phyloP scores from a whole-genome alignment of 2,888 invertebrate species.

The Brenthis daphne region DNA sequence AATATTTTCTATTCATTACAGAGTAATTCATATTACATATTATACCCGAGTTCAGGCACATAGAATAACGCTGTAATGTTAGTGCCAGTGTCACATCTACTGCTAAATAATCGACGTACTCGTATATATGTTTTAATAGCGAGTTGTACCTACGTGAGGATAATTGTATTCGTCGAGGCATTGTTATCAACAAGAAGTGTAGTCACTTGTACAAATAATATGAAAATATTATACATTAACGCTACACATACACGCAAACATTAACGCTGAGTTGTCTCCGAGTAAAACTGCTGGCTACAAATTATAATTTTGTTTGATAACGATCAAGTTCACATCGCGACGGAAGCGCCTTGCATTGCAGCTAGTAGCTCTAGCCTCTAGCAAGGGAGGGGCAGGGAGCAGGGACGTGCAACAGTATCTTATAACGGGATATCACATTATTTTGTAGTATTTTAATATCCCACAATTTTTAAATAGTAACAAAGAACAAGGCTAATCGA shows the following conservation, averaged over 20 bases:
- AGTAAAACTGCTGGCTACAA: background rate
- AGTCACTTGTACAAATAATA: slow-evolving; percentile 9
- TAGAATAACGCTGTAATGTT: too few relatives aligned
- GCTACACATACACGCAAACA: too few relatives aligned
- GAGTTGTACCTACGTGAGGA: too few relatives aligned
- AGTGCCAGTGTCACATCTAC: too few relatives aligned
- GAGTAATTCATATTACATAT: too few relatives aligned
- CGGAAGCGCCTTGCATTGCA: slow-evolving; percentile 1
- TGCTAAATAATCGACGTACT: too few relatives aligned
- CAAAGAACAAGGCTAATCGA: background rate
- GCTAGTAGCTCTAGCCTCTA: background rate
- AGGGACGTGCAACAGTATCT: background rate
- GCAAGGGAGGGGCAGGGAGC: background rate
- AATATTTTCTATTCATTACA: too few relatives aligned
- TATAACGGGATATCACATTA: slow-evolving; percentile 5
- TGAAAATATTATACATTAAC: background rate
- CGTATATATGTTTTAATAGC: too few relatives aligned
- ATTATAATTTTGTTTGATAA: slow-evolving; percentile 2
- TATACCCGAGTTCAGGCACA: too few relatives aligned
- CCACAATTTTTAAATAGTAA: background rate
- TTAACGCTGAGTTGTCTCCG: too few relatives aligned
- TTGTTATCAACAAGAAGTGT: background rate
- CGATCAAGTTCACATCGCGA: background rate
- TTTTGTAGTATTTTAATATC: background rate
- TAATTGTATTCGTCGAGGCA: background rate